These are phyloP conservation scores for Odontomachus brunneus DNA, from an alignment of 1,140 invertebrate species.

Conservation along the genomic window DNA sequence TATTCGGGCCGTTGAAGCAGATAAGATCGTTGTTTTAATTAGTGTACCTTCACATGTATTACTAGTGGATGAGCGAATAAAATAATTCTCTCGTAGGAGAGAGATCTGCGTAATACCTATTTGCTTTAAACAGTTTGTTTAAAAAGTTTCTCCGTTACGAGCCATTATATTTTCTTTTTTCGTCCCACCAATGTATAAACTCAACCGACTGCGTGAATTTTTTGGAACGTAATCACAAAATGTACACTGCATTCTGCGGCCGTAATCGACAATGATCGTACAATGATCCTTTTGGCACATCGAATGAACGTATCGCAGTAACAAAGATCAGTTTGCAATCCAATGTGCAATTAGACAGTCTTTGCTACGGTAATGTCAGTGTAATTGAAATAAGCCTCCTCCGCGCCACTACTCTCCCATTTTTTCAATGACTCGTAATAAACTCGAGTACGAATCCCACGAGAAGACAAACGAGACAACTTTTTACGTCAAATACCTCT, in stretches of 20 bases:
- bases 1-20: neutral
- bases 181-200: too few relatives aligned
- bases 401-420: neutral
- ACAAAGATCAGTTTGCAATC: neutral
- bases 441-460: slow-evolving; percentile 33
- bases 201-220: too few relatives aligned
- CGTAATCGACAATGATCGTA: neutral
- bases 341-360: slow-evolving; percentile 2
- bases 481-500: slow-evolving; percentile 14
- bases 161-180: too few relatives aligned
- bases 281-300: neutral
- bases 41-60: slow-evolving; percentile 17
- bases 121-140: neutral
- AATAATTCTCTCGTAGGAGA: neutral
- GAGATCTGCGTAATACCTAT: neutral
- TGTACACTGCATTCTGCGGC: too few relatives aligned
- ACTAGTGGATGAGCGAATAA: neutral
- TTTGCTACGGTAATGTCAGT: slow-evolving; percentile 20
- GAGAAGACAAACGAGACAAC: slow-evolving; percentile 37
- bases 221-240: too few relatives aligned
- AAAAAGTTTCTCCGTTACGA: too few relatives aligned
- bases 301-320: neutral
- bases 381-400: slow-evolving; percentile 49
- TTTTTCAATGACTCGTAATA: slow-evolving; percentile 23
- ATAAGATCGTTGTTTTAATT: slow-evolving; percentile 39